Evolutionary conservation across 2,797 vertebrate genomes (phyloP), one percentile per base, ranked within the genome.

Genomic region (Prunella strophiata): DNA sequence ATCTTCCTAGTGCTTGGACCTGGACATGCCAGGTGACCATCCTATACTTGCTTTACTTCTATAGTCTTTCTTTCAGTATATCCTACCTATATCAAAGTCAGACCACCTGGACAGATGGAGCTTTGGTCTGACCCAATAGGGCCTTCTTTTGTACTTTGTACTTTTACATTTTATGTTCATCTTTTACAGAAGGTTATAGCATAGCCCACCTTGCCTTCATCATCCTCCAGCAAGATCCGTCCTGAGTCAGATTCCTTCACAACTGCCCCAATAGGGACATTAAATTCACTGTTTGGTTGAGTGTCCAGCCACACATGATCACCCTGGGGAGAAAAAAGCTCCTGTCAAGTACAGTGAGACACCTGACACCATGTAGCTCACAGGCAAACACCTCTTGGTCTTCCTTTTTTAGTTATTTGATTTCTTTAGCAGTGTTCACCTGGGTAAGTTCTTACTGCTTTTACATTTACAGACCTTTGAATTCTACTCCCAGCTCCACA

Each of bases 241-340:
- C 98, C 98, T 2, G 98, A 98, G 65, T 98, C 98, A 19, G 98
- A 96, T 70, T 99, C 97, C 80, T 97, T 98, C 86, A 99, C 98
- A 94, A 99, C 96, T 12, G 99, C 99, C 40, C 99, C 99, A 0
- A 99, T 98, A 5, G 98, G 98, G 54, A 99, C 98, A 16, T 73
- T 83, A 38, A 85, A 97, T 87, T 98, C 94, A 71, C 92, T 90
- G 36, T 95, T 97, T 2, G 36, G 22, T 51, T 97, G 95, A 7
- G 97, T 79, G 59, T 99, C 98, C 96, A 99, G 95, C 99, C 99
- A 99, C 38, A 99, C 98, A 57, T 98, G 98, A 91, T 99, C 99
- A 38, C 99, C 99, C 99, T 99, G 85, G 67, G 87, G 70, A 95
- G 58, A 85, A 75, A 74, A 79, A 70, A 68, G 18, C 20, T 82